phyloP scores from a whole-genome alignment of 2,888 invertebrate genomes.

The Xanthia togata region DNA sequence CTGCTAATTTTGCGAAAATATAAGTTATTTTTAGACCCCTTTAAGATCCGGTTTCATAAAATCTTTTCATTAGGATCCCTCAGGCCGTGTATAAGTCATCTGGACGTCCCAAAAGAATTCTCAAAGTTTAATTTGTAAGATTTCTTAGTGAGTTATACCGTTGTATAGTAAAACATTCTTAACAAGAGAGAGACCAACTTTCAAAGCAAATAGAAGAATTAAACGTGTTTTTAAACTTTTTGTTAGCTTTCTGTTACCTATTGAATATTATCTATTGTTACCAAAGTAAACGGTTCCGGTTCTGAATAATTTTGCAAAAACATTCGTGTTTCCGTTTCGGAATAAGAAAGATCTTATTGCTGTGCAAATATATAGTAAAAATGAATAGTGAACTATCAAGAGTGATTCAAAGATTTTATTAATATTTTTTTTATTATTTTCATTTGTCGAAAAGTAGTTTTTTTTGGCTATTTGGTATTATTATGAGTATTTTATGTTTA shows the following conservation, averaged over 20 bases:
- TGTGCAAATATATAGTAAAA: neutral
- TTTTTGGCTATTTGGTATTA: neutral
- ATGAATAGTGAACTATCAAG: neutral
- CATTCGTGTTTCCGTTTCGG: neutral
- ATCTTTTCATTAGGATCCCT: slow-evolving; percentile 17
- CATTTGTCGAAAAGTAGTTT: neutral
- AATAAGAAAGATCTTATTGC: neutral
- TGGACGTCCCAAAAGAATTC: slow-evolving; percentile 12
- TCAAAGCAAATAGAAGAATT: neutral
- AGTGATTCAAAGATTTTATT: neutral
- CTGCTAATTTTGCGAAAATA: neutral
- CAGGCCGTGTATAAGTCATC: slow-evolving; percentile 6
- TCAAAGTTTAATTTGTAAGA: slow-evolving; percentile 41
- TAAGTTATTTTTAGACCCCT: slow-evolving; percentile 2
- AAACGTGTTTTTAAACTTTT: neutral
- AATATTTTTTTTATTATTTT: neutral
- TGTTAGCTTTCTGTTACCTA: slow-evolving; percentile 6
- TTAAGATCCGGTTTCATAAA: slow-evolving; percentile 15
- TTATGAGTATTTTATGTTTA: neutral
- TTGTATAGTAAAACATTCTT: slow-evolving; percentile 1
- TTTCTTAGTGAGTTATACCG: slow-evolving; percentile 29
- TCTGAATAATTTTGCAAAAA: slow-evolving; percentile 3
- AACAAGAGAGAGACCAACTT: neutral
- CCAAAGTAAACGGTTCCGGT: slow-evolving; percentile 5
- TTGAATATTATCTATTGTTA: neutral